Evolutionary conservation across 2,113 vertebrate genomes (phyloP), one percentile per base, ranked within the genome.

Genomic region (Isichthys henryi): DNA sequence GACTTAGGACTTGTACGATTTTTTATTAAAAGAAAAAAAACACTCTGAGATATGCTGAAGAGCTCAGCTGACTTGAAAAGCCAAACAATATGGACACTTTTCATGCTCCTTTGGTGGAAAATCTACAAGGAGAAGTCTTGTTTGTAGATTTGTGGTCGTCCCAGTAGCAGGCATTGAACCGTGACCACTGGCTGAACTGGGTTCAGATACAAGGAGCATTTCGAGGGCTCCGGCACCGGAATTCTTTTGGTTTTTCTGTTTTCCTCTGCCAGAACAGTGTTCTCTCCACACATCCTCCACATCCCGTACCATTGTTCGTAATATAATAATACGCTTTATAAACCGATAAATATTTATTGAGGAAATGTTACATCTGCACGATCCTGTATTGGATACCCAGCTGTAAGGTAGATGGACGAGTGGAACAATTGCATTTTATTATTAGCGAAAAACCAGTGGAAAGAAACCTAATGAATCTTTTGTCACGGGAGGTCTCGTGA

Each of bases 221-320:
- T 85, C 45, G 13, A 89, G 50, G 23, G 4, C 43, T 46, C 77
- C 77, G 35, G 23, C 52, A 43, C 49, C 27, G 3, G 27, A 70
- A 88, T 74, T 70, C 35, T 43, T 35, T 56, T 0, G 84, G 46
- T 31, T 50, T 31, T 53, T 35, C 21, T 86, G 43, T 86, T 86
- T 56, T 87, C 39, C 87, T 53, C 19, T 15, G n/a, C 85, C 85
- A 56, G 95, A 96, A 95, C 94, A 95, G 94, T 92, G 93, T 94
- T 93, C 94, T 86, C 49, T 52, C 23, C 23, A 86, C 49, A 48
- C 49, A 31, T 52, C n/a, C 43, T 52, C 13, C 27, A 86, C 21
- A 58, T 31, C 27, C 27, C 8, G 35, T 77, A 84, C 17, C 52
- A 46, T 83, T 83, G 8, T 45, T 46, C 10, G 27, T 48, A 58